Evolutionary conservation across 2,888 invertebrate genomes (phyloP).

Genomic region (Horisme vitalbata): DNA sequence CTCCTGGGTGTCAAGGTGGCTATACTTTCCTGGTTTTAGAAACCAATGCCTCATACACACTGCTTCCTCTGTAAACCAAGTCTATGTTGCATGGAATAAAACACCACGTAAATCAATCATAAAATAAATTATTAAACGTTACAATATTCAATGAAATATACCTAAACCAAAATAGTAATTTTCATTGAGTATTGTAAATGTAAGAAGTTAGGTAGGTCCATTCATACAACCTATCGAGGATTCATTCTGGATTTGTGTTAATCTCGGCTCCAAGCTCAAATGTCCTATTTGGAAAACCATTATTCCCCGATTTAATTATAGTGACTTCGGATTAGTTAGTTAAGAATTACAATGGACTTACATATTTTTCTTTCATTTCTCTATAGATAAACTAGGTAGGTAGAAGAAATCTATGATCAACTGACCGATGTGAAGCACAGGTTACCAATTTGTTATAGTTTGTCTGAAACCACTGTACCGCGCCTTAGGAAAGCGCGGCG

Average conservation of each 20-base stretch:
- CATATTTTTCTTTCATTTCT: too few relatives aligned
- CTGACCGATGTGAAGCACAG: too few relatives aligned
- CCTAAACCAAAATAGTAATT: too few relatives aligned
- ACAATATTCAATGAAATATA: constrained; percentile 41
- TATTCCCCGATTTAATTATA: too few relatives aligned
- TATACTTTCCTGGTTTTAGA: constrained; percentile 1
- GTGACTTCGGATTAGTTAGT: too few relatives aligned
- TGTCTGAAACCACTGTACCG: too few relatives aligned
- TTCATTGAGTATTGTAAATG: constrained; percentile 26
- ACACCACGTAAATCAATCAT: constrained; percentile 36
- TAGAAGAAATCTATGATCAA: too few relatives aligned
- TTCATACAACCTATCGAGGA: constrained; percentile 17
- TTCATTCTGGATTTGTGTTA: constrained; percentile 16
- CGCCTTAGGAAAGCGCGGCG: too few relatives aligned
- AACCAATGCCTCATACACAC: constrained; percentile 30
- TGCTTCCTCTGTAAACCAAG: constrained; percentile 47
- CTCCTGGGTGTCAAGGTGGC: not conserved
- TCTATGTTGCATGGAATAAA: constrained; percentile 63
- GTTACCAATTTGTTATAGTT: too few relatives aligned
- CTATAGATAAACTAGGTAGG: too few relatives aligned
- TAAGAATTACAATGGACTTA: too few relatives aligned
- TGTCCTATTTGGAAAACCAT: too few relatives aligned
- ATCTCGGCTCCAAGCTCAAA: constrained; percentile 22
- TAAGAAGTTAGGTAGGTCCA: constrained; percentile 10
- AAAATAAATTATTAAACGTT: constrained; percentile 36